Conservation (phyloP, 2,797 vertebrate genomes). For the Eurystomus glaucurus region DNA sequence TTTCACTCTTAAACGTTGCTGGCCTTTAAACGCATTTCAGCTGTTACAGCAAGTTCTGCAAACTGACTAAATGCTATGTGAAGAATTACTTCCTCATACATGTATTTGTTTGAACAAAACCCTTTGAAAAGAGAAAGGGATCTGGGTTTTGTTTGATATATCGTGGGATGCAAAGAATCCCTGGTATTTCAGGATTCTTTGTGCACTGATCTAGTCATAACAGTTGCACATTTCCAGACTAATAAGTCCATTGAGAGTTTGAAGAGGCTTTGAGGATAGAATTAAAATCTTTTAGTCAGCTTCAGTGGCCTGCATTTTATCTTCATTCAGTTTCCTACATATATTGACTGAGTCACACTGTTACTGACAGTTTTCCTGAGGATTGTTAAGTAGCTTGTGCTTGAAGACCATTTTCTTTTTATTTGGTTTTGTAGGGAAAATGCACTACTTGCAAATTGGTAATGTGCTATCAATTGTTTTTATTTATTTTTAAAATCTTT, state of each 20-base stretch:
- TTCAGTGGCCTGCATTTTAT: constrained; percentile 26
- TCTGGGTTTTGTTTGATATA: not conserved
- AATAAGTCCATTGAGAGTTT: constrained; percentile 7
- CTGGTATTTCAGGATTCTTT: constrained; percentile 48
- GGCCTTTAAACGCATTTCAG: not conserved
- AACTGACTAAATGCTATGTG: not conserved
- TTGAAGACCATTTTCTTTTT: not conserved
- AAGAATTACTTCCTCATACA: not conserved
- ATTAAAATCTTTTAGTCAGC: constrained; percentile 10
- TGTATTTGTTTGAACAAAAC: constrained; percentile 2
- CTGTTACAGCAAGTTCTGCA: not conserved
- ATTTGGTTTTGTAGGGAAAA: not conserved
- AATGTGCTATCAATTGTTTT: not conserved
- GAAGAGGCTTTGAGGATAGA: constrained; percentile 31
- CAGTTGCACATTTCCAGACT: constrained; percentile 36
- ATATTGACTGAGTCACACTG: not conserved
- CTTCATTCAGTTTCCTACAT: constrained; percentile 8
- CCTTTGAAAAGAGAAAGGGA: not conserved
- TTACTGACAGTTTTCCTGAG: not conserved
- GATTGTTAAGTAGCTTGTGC: not conserved
- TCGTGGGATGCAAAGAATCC: not conserved
- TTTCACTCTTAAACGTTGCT: not conserved
- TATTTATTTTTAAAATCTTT: not conserved
- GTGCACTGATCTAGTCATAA: constrained; percentile 58
- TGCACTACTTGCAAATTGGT: not conserved